phyloP scores from a whole-genome alignment of 2,797 vertebrate genomes.

The Ibycter americanus region DNA sequence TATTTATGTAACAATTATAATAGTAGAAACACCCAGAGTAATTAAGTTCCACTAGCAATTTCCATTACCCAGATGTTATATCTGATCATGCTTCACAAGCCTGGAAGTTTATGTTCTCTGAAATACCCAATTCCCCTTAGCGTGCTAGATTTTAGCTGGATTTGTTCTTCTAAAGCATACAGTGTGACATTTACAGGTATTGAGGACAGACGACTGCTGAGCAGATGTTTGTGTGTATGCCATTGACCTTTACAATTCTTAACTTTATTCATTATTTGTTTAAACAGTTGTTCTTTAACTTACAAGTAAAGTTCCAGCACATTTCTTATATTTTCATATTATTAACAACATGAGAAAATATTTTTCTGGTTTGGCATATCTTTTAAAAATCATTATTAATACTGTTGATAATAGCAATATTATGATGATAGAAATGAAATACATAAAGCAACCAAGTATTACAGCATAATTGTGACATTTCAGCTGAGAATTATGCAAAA shows the following conservation, averaged over 20 bases:
- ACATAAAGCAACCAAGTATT: neutral
- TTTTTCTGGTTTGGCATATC: neutral
- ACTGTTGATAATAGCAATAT: neutral
- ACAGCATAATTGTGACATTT: neutral
- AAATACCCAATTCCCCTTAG: neutral
- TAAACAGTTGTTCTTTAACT: neutral
- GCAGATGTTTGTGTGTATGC: constrained; percentile 9
- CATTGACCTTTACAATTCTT: neutral
- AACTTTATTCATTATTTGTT: constrained; percentile 12
- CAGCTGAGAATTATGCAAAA: neutral
- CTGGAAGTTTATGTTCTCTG: neutral
- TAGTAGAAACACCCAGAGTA: accelerated
- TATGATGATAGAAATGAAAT: neutral
- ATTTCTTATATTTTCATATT: neutral
- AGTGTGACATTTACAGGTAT: neutral
- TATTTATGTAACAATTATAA: neutral
- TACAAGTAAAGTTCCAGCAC: neutral
- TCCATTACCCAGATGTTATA: neutral
- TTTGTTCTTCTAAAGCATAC: neutral
- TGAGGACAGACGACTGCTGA: neutral
- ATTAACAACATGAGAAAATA: neutral
- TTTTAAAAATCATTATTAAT: neutral
- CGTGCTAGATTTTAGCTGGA: neutral
- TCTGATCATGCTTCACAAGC: neutral
- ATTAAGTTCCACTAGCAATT: neutral